Conservation (phyloP, 2,797 vertebrate species). For the Rhincodon typus region DNA sequence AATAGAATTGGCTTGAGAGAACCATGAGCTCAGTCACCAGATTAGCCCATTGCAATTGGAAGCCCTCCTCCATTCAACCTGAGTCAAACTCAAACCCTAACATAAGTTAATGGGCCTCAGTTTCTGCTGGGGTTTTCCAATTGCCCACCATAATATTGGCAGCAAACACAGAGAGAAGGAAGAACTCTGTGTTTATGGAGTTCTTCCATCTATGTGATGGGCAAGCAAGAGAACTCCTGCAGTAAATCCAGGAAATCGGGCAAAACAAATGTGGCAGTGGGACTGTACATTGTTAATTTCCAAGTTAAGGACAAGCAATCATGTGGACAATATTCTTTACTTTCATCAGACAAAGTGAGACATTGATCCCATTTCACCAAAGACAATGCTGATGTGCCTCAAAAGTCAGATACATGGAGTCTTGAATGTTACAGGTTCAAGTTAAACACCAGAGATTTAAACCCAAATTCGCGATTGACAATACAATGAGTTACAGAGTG, state of each 20-base stretch:
- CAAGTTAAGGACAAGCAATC: not conserved
- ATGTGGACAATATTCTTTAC: not conserved
- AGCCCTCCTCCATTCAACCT: not conserved
- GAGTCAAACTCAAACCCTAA: not conserved
- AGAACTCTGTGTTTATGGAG: no score
- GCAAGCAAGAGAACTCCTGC: not conserved
- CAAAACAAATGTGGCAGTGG: not conserved
- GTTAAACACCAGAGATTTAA: not conserved
- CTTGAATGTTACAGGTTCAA: not conserved
- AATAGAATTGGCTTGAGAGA: not conserved
- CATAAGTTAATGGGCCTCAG: not conserved
- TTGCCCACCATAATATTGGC: not conserved
- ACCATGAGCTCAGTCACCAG: not conserved
- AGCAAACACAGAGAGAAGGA: not conserved
- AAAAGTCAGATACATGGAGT: not conserved
- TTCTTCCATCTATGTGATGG: not conserved
- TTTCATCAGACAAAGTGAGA: not conserved
- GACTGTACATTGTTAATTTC: not conserved
- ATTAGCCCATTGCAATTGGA: not conserved
- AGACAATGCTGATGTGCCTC: not conserved
- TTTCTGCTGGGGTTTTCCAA: not conserved
- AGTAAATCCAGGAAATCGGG: not conserved
- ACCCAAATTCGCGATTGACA: not conserved
- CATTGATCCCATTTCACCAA: not conserved
- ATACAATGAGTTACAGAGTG: not conserved